Evolutionary conservation across 1,140 invertebrate species (phyloP).

Genomic region (Achroia grisella): DNA sequence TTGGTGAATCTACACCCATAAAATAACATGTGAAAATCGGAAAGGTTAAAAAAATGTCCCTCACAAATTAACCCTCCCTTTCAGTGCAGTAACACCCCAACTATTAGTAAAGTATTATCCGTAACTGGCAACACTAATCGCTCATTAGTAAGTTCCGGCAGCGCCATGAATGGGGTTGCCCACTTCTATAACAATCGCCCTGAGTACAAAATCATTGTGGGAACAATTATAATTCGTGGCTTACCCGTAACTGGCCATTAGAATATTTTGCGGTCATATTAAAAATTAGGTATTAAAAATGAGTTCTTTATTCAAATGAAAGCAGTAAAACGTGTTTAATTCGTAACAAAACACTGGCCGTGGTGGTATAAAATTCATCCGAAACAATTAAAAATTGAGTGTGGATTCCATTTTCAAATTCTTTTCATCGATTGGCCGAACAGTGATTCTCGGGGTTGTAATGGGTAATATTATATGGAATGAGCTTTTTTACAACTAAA

Average conservation of each 20-base stretch:
- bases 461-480: constrained; percentile 71
- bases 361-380: constrained; percentile 45
- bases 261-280: background rate
- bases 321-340: constrained; percentile 26
- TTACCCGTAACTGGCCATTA: constrained; percentile 4
- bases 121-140: constrained; percentile 68
- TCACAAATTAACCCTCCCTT: constrained; percentile 25
- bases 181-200: constrained; percentile 14
- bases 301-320: constrained; percentile 23
- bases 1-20: too few relatives aligned
- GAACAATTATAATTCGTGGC: constrained; percentile 31
- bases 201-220: constrained; percentile 24
- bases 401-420: constrained; percentile 61
- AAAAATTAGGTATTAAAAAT: constrained; percentile 1
- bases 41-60: constrained; percentile 30
- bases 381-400: constrained; percentile 69
- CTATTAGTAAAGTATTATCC: constrained; percentile 62
- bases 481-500: constrained; percentile 68
- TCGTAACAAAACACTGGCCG: constrained; percentile 38
- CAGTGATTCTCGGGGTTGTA: constrained; percentile 66
- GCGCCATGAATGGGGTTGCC: constrained; percentile 46
- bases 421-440: constrained; percentile 47
- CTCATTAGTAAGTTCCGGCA: constrained; percentile 64
- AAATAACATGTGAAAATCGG: too few relatives aligned
- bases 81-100: constrained; percentile 30